A percentile compares a stretch with the other conserved stretches of the same genome.
phyloP scores from a whole-genome alignment of 2,113 vertebrate species.

The Uria lomvia region DNA sequence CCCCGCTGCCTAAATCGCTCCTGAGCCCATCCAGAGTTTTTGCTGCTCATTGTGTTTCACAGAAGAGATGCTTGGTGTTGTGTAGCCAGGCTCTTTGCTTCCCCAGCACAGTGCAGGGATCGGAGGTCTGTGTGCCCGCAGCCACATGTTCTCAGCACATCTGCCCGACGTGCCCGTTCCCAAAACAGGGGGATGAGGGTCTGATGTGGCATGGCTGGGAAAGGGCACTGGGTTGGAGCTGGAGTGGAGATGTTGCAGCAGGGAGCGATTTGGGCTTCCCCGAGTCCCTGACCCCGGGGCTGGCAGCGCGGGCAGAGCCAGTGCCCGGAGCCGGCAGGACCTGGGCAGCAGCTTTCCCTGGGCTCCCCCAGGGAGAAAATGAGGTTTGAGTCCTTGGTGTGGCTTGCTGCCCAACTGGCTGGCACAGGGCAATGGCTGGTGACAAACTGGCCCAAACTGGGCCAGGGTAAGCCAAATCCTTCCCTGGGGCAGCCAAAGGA shows the following conservation, averaged over 20 bases:
- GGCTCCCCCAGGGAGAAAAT: neutral
- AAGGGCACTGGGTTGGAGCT: neutral
- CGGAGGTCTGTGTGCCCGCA: neutral
- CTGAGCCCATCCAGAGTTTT: neutral
- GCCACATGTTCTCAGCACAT: neutral
- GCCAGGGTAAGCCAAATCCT: neutral
- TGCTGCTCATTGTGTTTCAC: neutral
- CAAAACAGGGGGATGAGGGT: fast-evolving
- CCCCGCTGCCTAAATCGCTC: fast-evolving
- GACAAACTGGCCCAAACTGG: neutral
- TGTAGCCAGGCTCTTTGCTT: neutral
- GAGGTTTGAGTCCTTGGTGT: neutral
- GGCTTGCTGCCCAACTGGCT: neutral
- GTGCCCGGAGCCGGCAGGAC: neutral
- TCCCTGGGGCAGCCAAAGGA: neutral
- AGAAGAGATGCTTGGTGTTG: neutral
- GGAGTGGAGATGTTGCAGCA: neutral
- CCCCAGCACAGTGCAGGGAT: neutral
- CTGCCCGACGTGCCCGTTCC: fast-evolving
- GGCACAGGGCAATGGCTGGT: neutral
- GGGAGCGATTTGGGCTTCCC: neutral
- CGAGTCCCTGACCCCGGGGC: neutral
- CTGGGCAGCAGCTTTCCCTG: neutral
- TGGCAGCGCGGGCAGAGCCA: neutral
- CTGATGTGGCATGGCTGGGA: neutral